Percentiles rank a stretch among this genome's conserved stretches.
phyloP scores from a whole-genome alignment of 2,797 vertebrate genomes.

The Rhynchonycteris naso region DNA sequence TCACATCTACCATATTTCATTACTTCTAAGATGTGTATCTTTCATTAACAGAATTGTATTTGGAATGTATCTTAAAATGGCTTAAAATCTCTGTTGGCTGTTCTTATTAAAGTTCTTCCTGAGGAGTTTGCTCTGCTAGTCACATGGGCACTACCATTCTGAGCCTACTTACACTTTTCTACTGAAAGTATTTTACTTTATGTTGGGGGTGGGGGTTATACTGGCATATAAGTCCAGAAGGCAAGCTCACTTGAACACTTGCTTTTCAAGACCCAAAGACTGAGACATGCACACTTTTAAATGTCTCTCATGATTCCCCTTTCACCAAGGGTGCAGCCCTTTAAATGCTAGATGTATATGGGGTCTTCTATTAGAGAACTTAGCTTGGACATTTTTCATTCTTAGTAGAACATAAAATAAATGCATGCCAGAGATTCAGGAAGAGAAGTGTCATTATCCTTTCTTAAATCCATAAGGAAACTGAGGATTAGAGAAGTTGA shows the following conservation, averaged over 20 bases:
- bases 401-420: not conserved
- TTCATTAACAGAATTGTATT: not conserved
- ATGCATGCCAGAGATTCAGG: not conserved
- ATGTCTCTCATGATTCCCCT: not conserved
- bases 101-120: not conserved
- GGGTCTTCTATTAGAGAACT: not conserved
- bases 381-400: not conserved
- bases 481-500: not conserved
- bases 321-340: not conserved
- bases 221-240: not conserved
- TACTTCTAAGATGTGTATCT: not conserved
- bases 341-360: not conserved
- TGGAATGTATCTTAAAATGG: not conserved
- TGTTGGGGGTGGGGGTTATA: fast-evolving
- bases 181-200: not conserved
- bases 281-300: not conserved
- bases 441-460: not conserved
- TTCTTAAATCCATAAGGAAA: not conserved
- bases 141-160: not conserved
- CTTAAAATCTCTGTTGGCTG: not conserved
- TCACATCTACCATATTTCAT: not conserved
- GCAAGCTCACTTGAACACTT: not conserved
- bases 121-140: not conserved
- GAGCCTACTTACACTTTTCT: not conserved
- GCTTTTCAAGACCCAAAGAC: not conserved